Conservation (phyloP, 1,140 invertebrate genomes). For the Doryteuthis pealeii region DNA sequence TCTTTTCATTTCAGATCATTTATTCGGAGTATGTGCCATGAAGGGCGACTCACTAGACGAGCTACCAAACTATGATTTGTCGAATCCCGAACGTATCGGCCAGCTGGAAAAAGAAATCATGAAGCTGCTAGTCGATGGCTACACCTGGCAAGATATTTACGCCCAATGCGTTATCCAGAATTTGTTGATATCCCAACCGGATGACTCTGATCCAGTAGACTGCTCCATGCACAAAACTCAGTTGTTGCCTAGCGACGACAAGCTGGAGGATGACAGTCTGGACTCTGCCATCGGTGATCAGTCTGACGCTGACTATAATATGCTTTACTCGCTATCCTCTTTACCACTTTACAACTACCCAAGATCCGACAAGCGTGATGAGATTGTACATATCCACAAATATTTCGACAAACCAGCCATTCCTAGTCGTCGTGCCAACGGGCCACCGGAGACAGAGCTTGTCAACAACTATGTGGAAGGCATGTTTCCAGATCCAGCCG, state of each 20-base stretch:
- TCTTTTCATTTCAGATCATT: slow-evolving; percentile 34
- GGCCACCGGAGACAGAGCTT: background rate
- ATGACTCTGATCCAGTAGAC: background rate
- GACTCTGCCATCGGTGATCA: background rate
- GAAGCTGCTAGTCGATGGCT: slow-evolving; percentile 33
- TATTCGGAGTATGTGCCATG: slow-evolving; percentile 38
- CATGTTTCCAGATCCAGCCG: too few species aligned
- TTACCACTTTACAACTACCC: background rate
- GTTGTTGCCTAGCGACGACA: background rate
- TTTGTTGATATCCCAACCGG: slow-evolving; percentile 29
- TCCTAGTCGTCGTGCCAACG: background rate
- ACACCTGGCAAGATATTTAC: slow-evolving; percentile 42
- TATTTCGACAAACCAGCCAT: slow-evolving; percentile 42
- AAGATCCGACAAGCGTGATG: slow-evolving; percentile 44
- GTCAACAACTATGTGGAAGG: too few species aligned
- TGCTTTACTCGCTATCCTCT: background rate
- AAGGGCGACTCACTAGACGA: background rate
- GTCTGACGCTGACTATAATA: background rate
- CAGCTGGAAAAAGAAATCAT: slow-evolving; percentile 31
- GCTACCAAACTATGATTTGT: background rate
- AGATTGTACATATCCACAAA: slow-evolving; percentile 46
- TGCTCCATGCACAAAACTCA: background rate
- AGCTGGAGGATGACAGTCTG: background rate
- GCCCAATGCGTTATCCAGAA: slow-evolving; percentile 49
- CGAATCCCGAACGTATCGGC: slow-evolving; percentile 17